These are phyloP conservation scores for Urosaurus nigricauda DNA, from an alignment of 2,797 vertebrate genomes.

Conservation along the genomic window DNA sequence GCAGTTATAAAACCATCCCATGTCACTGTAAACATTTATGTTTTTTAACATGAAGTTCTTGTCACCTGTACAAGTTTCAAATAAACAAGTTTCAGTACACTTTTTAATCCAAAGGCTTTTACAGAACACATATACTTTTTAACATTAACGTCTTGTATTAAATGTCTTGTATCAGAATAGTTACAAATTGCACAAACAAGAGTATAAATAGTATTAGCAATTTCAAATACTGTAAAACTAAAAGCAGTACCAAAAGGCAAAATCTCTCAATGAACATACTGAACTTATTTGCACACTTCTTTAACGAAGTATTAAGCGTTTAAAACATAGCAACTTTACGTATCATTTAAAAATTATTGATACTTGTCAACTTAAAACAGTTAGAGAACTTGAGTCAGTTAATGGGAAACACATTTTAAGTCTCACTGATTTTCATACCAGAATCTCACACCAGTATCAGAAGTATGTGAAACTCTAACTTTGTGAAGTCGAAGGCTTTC, in stretches of 20 bases:
- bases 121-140: slow-evolving; percentile 24
- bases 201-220: slow-evolving; percentile 74
- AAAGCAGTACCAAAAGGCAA: slow-evolving; percentile 61
- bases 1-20: slow-evolving; percentile 27
- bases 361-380: slow-evolving; percentile 21
- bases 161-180: slow-evolving; percentile 39
- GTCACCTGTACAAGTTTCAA: not conserved
- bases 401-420: not conserved
- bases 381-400: not conserved
- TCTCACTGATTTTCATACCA: slow-evolving; percentile 6
- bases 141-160: slow-evolving; percentile 34
- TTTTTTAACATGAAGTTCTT: not conserved
- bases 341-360: slow-evolving; percentile 30
- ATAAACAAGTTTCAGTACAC: not conserved
- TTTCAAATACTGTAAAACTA: slow-evolving; percentile 58
- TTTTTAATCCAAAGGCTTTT: not conserved
- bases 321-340: slow-evolving; percentile 47
- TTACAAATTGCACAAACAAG: slow-evolving; percentile 26
- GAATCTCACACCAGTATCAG: not conserved
- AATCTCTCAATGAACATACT: slow-evolving; percentile 64
- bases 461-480: not conserved
- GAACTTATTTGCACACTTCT: slow-evolving; percentile 74
- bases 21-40: slow-evolving; percentile 45
- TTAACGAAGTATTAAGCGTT: slow-evolving; percentile 76
- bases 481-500: no score